These are phyloP conservation scores for Azemiops feae DNA, from an alignment of 2,113 vertebrate species.

Conservation along the genomic window DNA sequence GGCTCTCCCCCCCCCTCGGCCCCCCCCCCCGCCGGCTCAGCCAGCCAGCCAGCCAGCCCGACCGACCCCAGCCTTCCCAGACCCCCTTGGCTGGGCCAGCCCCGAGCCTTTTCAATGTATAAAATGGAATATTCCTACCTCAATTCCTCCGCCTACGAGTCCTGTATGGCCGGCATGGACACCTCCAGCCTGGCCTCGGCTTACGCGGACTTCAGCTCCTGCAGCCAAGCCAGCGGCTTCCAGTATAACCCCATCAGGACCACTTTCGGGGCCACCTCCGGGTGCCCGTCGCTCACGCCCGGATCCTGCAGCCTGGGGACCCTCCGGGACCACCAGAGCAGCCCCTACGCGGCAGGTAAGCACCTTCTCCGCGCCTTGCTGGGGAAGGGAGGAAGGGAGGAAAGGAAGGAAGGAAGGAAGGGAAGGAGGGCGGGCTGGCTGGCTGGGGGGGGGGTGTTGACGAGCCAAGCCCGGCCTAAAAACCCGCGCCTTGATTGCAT, in stretches of 20 bases:
- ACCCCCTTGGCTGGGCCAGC: constrained; percentile 76
- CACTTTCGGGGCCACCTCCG: constrained; percentile 97
- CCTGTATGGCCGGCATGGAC: constrained; percentile 99
- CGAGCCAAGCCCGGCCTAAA: constrained; percentile 76
- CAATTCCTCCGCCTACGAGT: constrained; percentile 99
- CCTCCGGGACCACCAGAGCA: constrained; percentile 99
- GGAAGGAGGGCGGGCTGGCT: neutral
- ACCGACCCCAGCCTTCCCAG: constrained; percentile 67
- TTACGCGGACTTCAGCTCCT: constrained; percentile 99
- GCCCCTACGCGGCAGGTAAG: constrained; percentile 99
- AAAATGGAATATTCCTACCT: constrained; percentile 99
- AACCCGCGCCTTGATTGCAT: constrained; percentile 96
- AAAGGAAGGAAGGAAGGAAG: neutral
- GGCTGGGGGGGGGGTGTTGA: no score
- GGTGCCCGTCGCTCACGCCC: constrained; percentile 97
- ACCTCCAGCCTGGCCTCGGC: constrained; percentile 98
- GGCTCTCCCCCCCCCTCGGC: constrained; percentile 56
- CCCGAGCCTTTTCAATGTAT: constrained; percentile 99
- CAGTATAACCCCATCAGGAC: constrained; percentile 99
- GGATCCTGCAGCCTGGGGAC: constrained; percentile 98
- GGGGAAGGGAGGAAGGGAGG: no score
- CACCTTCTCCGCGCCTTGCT: constrained; percentile 29
- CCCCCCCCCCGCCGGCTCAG: constrained; percentile 52
- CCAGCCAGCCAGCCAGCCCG: no score
- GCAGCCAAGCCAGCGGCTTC: constrained; percentile 99